Conservation (phyloP, 2,797 vertebrate genomes). For the Pseudochirops corinnae region DNA sequence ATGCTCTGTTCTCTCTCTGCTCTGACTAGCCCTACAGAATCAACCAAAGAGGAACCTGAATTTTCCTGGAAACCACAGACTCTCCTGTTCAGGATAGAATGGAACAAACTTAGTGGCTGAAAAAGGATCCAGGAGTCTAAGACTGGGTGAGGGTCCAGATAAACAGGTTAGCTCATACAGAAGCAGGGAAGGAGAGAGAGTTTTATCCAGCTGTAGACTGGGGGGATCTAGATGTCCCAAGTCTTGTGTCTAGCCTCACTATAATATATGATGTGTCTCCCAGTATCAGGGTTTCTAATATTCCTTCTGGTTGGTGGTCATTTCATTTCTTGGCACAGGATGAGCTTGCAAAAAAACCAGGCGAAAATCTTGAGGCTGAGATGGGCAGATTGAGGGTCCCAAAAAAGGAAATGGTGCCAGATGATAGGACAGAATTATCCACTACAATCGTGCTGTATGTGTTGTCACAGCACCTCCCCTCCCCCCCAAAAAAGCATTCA, state of each 20-base stretch:
- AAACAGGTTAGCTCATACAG: not conserved
- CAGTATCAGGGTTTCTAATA: not conserved
- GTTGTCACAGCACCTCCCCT: not conserved
- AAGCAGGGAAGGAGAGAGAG: not conserved
- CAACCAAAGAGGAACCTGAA: slow-evolving; percentile 7
- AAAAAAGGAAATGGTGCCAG: slow-evolving; percentile 25
- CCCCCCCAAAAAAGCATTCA: not conserved
- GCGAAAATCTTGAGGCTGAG: slow-evolving; percentile 4
- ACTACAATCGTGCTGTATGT: not conserved
- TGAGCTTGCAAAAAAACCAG: slow-evolving; percentile 15
- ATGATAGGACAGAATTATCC: slow-evolving; percentile 57
- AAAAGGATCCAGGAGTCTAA: slow-evolving; percentile 36
- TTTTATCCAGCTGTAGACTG: not conserved
- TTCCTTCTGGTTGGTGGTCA: not conserved
- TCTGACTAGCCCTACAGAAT: slow-evolving; percentile 31
- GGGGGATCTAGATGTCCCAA: not conserved
- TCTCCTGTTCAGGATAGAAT: slow-evolving; percentile 13
- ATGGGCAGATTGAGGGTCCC: slow-evolving; percentile 17
- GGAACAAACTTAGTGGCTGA: slow-evolving; percentile 3
- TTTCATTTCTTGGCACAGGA: slow-evolving; percentile 36
- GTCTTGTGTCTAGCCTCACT: not conserved
- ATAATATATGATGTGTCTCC: slow-evolving; percentile 15
- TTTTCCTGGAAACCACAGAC: slow-evolving; percentile 47
- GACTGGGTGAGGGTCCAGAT: not conserved
- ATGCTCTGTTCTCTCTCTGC: slow-evolving; percentile 13